Evolutionary conservation across 2,113 vertebrate species (phyloP).

Genomic region (Pontoporia blainvillei): DNA sequence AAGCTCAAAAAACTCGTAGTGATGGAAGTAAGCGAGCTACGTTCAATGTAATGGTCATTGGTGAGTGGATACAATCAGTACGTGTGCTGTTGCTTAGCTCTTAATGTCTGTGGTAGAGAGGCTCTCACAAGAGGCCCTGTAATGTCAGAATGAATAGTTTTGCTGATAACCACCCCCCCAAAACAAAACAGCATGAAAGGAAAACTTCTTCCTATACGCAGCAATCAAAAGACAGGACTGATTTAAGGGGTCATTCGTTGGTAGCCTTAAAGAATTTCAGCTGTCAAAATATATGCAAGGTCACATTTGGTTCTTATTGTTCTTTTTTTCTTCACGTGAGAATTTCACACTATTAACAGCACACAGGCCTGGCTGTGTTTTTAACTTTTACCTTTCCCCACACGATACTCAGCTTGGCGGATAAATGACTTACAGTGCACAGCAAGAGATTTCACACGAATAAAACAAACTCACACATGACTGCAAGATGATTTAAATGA

Average conservation of each 20-base stretch:
- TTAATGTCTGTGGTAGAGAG: constrained; percentile 43
- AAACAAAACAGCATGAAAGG: constrained; percentile 13
- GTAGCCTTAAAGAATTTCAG: constrained; percentile 71
- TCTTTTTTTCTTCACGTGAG: constrained; percentile 46
- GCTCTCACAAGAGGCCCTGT: constrained; percentile 6
- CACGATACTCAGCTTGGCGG: constrained; percentile 60
- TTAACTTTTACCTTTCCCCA: constrained; percentile 70
- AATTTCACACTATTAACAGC: constrained; percentile 68
- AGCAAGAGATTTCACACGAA: constrained; percentile 64
- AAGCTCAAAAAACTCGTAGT: constrained; percentile 76
- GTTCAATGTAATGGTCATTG: constrained; percentile 57
- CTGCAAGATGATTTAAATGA: constrained; percentile 39
- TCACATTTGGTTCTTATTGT: background rate
- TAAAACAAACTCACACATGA: constrained; percentile 19
- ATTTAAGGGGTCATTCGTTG: constrained; percentile 25
- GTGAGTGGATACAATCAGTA: constrained; percentile 37
- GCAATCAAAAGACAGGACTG: background rate
- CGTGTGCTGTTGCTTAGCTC: background rate
- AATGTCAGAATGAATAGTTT: constrained; percentile 62
- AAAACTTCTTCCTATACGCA: background rate
- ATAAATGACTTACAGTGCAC: constrained; percentile 69
- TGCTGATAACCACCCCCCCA: constrained; percentile 26
- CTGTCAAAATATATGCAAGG: constrained; percentile 75
- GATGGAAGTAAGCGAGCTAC: constrained; percentile 59
- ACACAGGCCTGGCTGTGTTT: constrained; percentile 70